Base-by-base conservation (phyloP, 1,140 invertebrate genomes). In the Ceratoteleas bidentatus region DNA sequence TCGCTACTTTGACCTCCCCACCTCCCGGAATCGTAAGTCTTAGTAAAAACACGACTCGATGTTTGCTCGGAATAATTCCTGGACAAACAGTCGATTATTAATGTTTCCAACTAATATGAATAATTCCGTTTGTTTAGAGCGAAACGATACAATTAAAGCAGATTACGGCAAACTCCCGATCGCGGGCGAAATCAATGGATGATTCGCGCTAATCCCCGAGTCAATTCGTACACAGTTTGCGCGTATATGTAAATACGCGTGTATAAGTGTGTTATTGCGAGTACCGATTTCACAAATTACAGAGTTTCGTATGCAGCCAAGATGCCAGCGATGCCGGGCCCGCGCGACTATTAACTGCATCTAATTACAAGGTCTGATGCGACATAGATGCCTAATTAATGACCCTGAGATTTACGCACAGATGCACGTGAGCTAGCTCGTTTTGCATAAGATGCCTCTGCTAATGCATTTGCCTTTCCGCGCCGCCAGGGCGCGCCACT, bases 361-460 rank as follows among this genome's bases (percentile, higher is more conserved):
- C 90, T 91, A 91, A 91, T 90, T 91, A 91, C 90, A 91, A 89
- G 88, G 86, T 82, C 85, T 84, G 85, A 88, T 86, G 88, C 88
- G 85, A 88, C 89, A 87, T 88, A 87, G 89, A 91, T 90, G 87
- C 83, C 84, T 91, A 91, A 91, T 91, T 91, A 91, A 91, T 91
- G 89, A 87, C 85, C 85, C 69, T 54, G 80, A 89, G 87, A 91
- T 90, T 90, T 90, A 90, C 87, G 89, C 86, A 85, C 85, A 88
- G 86, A 87, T 89, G 89, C 88, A 85, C 89, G 83, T 87, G 87
- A 91, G 85, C 86, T 86, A 79, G 68, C 83, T 86, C 84, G 85
- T 87, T 88, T 89, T 90, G 88, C 89, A 88, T 87, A 88, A 89
- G 86, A 87, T 88, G 76, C 77, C 72, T 64, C 66, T 43, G 73